These are phyloP conservation scores for Prosopocoilus inquinatus DNA, from an alignment of 2,888 invertebrate genomes.

Conservation along the genomic window DNA sequence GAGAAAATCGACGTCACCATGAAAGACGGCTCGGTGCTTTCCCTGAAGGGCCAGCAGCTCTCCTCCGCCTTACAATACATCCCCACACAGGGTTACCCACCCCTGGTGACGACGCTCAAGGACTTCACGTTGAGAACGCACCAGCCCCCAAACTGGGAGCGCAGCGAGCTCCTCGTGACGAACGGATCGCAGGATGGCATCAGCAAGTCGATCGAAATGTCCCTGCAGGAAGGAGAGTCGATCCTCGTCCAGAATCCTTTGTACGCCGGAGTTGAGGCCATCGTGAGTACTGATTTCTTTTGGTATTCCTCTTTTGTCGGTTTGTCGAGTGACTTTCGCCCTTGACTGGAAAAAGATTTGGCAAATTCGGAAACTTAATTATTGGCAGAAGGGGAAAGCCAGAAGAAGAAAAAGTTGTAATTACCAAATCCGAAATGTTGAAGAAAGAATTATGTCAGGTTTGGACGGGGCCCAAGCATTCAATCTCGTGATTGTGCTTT, in stretches of 20 bases:
- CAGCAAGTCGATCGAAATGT: slow-evolving; percentile 70
- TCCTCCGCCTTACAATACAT: slow-evolving; percentile 71
- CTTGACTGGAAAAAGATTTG: too few relatives aligned
- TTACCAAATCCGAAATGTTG: too few relatives aligned
- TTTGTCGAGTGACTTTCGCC: too few relatives aligned
- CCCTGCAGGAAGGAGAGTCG: slow-evolving; percentile 68
- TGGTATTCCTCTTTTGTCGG: too few relatives aligned
- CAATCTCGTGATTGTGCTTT: too few relatives aligned
- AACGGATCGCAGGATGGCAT: slow-evolving; percentile 78
- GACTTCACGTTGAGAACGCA: slow-evolving; percentile 63
- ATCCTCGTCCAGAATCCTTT: slow-evolving; percentile 69
- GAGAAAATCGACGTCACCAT: slow-evolving; percentile 59
- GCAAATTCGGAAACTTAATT: too few relatives aligned
- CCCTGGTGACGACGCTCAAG: slow-evolving; percentile 59
- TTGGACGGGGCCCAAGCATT: too few relatives aligned
- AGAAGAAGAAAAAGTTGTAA: too few relatives aligned
- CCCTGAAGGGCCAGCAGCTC: slow-evolving; percentile 59
- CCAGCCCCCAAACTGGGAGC: slow-evolving; percentile 62
- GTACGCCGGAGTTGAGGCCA: slow-evolving; percentile 67
- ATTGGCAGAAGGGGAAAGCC: too few relatives aligned
- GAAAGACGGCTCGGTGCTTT: slow-evolving; percentile 55
- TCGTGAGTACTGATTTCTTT: too few relatives aligned
- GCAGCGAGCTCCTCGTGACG: slow-evolving; percentile 65
- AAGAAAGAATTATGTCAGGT: too few relatives aligned
- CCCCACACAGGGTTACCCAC: slow-evolving; percentile 67